Conservation (phyloP, 2,113 vertebrate species). For the Hymenochirus boettgeri region DNA sequence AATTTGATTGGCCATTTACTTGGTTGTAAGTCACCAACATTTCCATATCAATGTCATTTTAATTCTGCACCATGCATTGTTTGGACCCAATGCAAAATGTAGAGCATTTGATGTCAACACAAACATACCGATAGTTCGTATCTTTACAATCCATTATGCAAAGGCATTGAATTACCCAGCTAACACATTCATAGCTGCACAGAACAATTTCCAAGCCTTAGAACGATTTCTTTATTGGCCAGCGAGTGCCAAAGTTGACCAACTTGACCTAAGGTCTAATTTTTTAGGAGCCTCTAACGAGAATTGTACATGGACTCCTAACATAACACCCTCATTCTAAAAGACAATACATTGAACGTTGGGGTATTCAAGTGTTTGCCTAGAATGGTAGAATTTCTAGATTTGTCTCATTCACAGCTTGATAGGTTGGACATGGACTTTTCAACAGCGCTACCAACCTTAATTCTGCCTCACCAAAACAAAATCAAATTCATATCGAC, state of each 20-base stretch:
- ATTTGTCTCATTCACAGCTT: too few species aligned
- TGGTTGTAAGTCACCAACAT: constrained; percentile 67
- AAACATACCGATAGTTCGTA: constrained; percentile 58
- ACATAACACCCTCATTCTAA: too few species aligned
- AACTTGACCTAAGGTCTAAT: constrained; percentile 68
- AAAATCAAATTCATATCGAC: constrained; percentile 80
- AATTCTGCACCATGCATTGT: constrained; percentile 72
- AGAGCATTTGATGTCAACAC: constrained; percentile 59
- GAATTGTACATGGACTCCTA: too few species aligned
- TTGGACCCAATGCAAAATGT: constrained; percentile 64
- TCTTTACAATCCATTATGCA: constrained; percentile 65
- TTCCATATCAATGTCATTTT: constrained; percentile 69
- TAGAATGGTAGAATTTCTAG: too few species aligned
- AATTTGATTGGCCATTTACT: constrained; percentile 77
- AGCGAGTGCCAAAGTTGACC: constrained; percentile 53
- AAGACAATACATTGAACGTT: too few species aligned
- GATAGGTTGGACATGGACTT: too few species aligned
- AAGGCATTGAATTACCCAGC: constrained; percentile 58
- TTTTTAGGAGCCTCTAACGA: too few species aligned
- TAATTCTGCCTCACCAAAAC: too few species aligned
- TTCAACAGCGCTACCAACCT: too few species aligned
- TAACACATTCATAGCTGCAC: constrained; percentile 54
- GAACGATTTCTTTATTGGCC: constrained; percentile 52
- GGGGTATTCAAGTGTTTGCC: too few species aligned
- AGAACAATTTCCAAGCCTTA: constrained; percentile 63